Conservation (phyloP, 2,888 invertebrate species). For the Candidula unifasciata region DNA sequence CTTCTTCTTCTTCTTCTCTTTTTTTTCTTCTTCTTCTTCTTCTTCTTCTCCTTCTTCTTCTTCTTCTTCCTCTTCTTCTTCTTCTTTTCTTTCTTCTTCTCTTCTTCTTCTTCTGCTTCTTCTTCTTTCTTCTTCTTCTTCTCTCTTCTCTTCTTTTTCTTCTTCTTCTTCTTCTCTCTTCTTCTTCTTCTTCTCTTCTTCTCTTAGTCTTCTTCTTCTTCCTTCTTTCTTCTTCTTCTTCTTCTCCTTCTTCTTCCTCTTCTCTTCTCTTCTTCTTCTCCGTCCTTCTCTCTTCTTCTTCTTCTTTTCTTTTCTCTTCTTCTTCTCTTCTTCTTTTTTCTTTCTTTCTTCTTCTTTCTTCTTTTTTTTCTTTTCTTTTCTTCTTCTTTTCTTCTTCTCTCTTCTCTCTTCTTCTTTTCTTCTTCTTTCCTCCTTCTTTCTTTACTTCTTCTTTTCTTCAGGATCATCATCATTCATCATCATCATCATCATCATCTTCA, state of each 20-base stretch:
- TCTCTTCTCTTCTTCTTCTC: background rate
- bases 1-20: conserved; percentile 2
- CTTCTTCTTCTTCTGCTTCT: too few relatives aligned
- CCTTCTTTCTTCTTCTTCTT: background rate
- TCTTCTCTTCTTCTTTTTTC: background rate
- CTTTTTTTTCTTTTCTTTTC: background rate
- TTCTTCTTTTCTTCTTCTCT: conserved; percentile 12
- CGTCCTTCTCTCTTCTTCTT: too few relatives aligned
- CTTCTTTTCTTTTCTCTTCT: background rate
- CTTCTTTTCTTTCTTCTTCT: background rate
- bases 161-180: background rate
- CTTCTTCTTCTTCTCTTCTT: background rate
- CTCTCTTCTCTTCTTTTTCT: background rate
- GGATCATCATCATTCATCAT: too few relatives aligned
- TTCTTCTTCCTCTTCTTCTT: background rate
- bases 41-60: background rate
- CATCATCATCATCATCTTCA: too few relatives aligned
- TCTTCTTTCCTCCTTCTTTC: conserved; percentile 1
- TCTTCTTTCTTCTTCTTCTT: too few relatives aligned
- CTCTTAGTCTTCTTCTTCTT: too few relatives aligned
- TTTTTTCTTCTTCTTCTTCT: conserved; percentile 13
- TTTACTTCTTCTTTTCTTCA: background rate
- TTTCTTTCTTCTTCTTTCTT: background rate
- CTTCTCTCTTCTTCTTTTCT: background rate
- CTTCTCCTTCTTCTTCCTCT: background rate